phyloP scores from a whole-genome alignment of 2,113 vertebrate species.

The Saccopteryx bilineata region DNA sequence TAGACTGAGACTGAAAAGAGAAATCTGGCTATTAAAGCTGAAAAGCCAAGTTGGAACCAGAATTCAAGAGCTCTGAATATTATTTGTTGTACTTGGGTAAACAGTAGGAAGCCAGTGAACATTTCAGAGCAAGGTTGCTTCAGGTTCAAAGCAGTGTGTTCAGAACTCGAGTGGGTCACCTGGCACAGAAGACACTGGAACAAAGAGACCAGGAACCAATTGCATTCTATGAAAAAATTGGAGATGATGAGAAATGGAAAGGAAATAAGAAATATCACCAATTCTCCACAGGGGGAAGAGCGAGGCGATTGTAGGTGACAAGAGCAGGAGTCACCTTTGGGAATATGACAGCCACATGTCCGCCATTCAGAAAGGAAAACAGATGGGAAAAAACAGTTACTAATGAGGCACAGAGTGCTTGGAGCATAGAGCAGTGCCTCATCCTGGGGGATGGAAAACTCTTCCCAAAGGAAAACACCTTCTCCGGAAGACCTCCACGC shows the following conservation, averaged over 20 bases:
- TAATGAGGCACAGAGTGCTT: fast-evolving
- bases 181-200: not conserved
- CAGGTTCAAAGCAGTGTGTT: not conserved
- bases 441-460: not conserved
- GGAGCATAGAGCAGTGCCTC: not conserved
- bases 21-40: not conserved
- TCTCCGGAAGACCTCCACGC: not conserved
- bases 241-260: not conserved
- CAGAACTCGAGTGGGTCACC: not conserved
- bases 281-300: not conserved
- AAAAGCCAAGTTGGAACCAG: not conserved
- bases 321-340: not conserved
- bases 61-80: not conserved
- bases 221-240: not conserved
- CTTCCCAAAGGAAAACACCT: not conserved
- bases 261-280: not conserved
- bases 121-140: not conserved
- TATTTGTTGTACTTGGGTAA: not conserved
- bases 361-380: not conserved
- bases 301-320: not conserved
- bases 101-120: not conserved
- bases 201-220: not conserved
- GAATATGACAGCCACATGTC: not conserved
- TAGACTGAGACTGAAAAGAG: not conserved
- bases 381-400: not conserved